phyloP scores from a whole-genome alignment of 2,113 vertebrate genomes.

The Zingel zingel region DNA sequence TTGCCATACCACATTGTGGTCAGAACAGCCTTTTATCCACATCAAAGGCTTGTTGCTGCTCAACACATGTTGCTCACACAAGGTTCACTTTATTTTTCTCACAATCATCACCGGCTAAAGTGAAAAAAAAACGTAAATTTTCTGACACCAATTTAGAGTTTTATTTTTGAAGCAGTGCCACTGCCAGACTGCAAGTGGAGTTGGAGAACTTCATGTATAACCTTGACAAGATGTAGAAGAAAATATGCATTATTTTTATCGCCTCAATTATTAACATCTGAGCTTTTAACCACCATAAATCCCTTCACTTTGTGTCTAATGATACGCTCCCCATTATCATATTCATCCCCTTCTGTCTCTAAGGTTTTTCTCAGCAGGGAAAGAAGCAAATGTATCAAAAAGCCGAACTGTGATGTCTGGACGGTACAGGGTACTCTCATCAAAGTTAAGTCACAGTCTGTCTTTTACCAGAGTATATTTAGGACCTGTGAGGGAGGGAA shows the following conservation, averaged over 20 bases:
- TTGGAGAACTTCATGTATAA: background rate
- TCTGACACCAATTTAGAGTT: background rate
- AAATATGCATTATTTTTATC: background rate
- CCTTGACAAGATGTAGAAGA: background rate
- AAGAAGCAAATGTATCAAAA: conserved; percentile 7
- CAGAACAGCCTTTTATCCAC: conserved; percentile 33
- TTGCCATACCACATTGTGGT: conserved; percentile 18
- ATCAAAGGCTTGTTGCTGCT: conserved; percentile 22
- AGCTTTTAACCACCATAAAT: conserved; percentile 15
- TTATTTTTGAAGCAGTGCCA: conserved; percentile 4
- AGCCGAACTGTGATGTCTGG: conserved; percentile 1
- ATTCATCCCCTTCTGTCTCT: conserved; percentile 10
- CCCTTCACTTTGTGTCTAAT: background rate
- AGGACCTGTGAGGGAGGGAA: conserved; percentile 1
- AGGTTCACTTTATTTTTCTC: conserved; percentile 9
- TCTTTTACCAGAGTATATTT: conserved; percentile 4
- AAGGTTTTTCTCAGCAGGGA: background rate
- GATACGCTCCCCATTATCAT: background rate
- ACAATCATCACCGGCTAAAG: background rate
- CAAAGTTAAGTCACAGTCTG: conserved; percentile 8
- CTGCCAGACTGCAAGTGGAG: background rate
- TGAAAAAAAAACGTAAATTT: background rate
- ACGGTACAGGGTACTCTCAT: conserved; percentile 6
- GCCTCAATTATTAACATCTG: background rate
- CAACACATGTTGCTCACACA: conserved; percentile 15